Evolutionary conservation across 2,113 vertebrate genomes (phyloP).

Genomic region (Macrotis lagotis): DNA sequence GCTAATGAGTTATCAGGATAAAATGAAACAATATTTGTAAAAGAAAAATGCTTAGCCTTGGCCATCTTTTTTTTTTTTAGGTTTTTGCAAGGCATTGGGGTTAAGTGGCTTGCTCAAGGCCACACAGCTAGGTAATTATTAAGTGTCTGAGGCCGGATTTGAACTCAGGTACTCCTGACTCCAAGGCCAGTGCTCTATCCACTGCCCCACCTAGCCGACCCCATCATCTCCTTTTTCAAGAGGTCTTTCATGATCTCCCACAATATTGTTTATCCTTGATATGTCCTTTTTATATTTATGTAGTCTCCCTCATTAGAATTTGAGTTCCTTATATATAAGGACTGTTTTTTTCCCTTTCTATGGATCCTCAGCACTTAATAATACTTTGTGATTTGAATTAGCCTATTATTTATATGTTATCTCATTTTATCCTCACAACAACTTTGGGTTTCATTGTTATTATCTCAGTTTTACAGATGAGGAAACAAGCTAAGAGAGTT

Average conservation of each 20-base stretch:
- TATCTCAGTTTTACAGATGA: constrained; percentile 25
- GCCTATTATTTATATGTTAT: background rate
- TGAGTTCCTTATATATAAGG: background rate
- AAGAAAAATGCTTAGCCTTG: background rate
- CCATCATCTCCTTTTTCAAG: too few relatives aligned
- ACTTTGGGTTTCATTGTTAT: background rate
- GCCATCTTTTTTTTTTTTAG: too few relatives aligned
- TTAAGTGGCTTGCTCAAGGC: too few relatives aligned
- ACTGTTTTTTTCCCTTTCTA: background rate
- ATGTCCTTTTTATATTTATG: background rate
- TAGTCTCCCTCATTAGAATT: background rate
- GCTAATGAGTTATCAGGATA: background rate
- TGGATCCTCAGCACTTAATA: background rate
- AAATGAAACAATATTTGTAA: background rate
- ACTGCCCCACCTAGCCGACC: background rate
- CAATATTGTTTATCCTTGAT: background rate
- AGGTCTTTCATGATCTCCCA: background rate
- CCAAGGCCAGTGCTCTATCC: too few relatives aligned
- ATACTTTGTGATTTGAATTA: background rate
- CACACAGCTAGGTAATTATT: too few relatives aligned
- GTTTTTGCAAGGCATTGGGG: too few relatives aligned
- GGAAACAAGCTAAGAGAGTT: background rate
- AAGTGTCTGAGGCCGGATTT: too few relatives aligned
- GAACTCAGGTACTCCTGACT: too few relatives aligned
- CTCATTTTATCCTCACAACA: background rate